Base-by-base conservation (phyloP, 2,113 vertebrate genomes). In the Galbula dea region DNA sequence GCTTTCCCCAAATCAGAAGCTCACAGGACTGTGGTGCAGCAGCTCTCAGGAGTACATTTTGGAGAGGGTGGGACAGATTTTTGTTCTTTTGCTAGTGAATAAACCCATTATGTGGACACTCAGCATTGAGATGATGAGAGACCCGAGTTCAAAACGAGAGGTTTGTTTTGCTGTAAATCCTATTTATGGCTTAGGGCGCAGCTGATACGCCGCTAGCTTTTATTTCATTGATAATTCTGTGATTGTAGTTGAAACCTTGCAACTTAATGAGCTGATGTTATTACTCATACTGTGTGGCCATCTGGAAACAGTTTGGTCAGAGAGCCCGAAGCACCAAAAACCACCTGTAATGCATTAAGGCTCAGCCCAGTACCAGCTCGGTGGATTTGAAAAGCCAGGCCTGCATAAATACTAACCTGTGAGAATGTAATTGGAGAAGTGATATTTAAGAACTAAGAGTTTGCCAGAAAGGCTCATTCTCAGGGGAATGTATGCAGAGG, bases 331-430 rank as follows among this genome's bases (percentile, higher is more conserved):
- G 91, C 94, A 94, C 95, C 89, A 82, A 94, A 93, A 97, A 93
- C 97, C 98, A 98, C 98, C 98, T 98, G 98, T 92, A 95, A 98
- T 81, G 90, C 97, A 98, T 98, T 98, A 98, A 96, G 83, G 72
- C 96, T 88, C 96, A 96, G 96, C 96, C 96, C 95, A 95, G 95
- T 97, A 97, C 97, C 95, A 94, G 93, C 96, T 88, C 73, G 2
- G 13, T 71, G 95, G 96, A 98, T 97, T 95, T 95, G 93, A 96
- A 96, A 97, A 97, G 95, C 97, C 93, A 87, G 90, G 96, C 86
- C 95, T 94, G 96, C 97, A 97, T 97, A 98, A 97, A 95, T 95
- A 94, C 94, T 97, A 98, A 98, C 97, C 97, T 97, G 95, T 96
- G 97, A 97, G 97, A 97, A 96, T 96, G 97, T 98, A 98, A 98